Percentiles rank a stretch among this genome's conserved stretches.
phyloP scores from a whole-genome alignment of 2,888 invertebrate genomes.

The Temnothorax unifasciatus region DNA sequence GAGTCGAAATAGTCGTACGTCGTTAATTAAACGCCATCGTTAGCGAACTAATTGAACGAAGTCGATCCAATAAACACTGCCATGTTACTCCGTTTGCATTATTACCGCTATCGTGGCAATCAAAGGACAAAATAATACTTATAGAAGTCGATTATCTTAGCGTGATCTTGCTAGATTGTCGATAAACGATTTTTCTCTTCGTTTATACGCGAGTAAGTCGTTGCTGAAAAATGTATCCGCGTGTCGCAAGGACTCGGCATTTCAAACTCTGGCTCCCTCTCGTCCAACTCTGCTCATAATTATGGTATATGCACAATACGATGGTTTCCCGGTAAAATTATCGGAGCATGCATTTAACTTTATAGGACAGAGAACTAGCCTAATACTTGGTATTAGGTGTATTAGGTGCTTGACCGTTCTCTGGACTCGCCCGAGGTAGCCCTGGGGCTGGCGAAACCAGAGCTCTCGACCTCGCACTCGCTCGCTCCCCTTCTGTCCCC shows the following conservation, averaged over 20 bases:
- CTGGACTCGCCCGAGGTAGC: slow-evolving; percentile 70
- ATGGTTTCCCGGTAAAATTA: slow-evolving; percentile 43
- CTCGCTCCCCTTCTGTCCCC: slow-evolving; percentile 35
- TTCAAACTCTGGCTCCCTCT: not conserved
- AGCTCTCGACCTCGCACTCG: slow-evolving; percentile 72
- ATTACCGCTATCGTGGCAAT: not conserved
- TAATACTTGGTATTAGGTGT: slow-evolving; percentile 73
- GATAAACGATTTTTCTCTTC: slow-evolving; percentile 12
- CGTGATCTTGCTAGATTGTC: not conserved
- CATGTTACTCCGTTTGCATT: slow-evolving; percentile 1
- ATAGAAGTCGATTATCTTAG: not conserved
- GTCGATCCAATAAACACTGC: not conserved
- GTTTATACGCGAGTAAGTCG: not conserved
- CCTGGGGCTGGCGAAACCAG: slow-evolving; percentile 80
- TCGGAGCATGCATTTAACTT: slow-evolving; percentile 59
- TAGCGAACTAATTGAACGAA: not conserved
- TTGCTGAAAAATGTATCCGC: slow-evolving; percentile 9
- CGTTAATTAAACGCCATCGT: slow-evolving; percentile 26
- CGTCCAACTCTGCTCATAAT: slow-evolving; percentile 52
- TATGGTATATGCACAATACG: slow-evolving; percentile 36
- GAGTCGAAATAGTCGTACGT: not conserved
- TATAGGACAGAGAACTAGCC: slow-evolving; percentile 64
- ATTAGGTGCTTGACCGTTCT: slow-evolving; percentile 79
- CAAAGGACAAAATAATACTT: not conserved
- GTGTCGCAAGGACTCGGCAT: slow-evolving; percentile 29